Evolutionary conservation across 2,113 vertebrate species (phyloP).

Genomic region (Apeltes quadracus): DNA sequence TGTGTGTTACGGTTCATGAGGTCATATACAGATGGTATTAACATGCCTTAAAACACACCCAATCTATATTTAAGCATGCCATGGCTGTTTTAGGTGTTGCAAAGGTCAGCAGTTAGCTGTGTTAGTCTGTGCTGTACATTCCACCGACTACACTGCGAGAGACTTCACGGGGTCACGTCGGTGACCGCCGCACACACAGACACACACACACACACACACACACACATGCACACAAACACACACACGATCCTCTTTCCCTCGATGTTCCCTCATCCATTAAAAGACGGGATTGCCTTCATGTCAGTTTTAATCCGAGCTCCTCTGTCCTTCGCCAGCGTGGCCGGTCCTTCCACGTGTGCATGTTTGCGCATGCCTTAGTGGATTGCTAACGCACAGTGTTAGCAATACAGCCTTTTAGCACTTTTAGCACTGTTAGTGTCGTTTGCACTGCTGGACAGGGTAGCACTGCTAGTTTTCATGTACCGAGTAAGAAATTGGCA

Average conservation of each 20-base stretch:
- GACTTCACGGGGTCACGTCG: neutral
- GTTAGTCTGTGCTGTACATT: neutral
- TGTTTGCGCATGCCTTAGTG: neutral
- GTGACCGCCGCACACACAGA: neutral
- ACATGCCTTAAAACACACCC: conserved; percentile 48
- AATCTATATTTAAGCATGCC: conserved; percentile 70
- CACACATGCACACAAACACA: too few relatives aligned
- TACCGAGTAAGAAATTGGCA: too few relatives aligned
- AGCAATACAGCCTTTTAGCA: neutral
- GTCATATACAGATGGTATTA: conserved; percentile 49
- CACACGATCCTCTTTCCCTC: neutral
- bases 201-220: too few relatives aligned
- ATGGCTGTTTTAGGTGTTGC: conserved; percentile 38
- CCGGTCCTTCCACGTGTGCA: neutral
- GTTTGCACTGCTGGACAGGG: neutral
- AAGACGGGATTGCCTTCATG: neutral
- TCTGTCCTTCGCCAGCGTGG: neutral
- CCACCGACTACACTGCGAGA: conserved; percentile 1
- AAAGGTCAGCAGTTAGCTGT: conserved; percentile 40
- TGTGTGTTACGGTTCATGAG: neutral
- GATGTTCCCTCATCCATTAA: neutral
- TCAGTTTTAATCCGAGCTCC: neutral
- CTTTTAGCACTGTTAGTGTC: neutral
- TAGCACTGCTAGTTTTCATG: too few relatives aligned
- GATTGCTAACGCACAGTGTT: neutral